These are phyloP conservation scores for Bombus soroeensis DNA, from an alignment of 1,140 invertebrate species.

Conservation along the genomic window DNA sequence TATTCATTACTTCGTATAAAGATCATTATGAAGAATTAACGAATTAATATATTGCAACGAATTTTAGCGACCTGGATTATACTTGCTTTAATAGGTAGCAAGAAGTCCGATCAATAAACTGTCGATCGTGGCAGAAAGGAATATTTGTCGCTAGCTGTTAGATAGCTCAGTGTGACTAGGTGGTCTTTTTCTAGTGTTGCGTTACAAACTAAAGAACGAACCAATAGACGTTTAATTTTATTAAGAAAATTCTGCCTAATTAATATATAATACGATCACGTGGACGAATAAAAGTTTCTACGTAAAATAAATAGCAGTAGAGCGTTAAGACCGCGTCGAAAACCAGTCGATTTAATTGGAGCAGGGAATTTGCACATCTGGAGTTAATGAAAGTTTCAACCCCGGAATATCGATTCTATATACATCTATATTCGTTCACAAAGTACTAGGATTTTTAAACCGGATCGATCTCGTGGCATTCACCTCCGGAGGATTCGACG, in stretches of 20 bases:
- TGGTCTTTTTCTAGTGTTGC: no score
- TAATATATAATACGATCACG: background rate
- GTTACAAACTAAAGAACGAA: no score
- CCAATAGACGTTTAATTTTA: background rate
- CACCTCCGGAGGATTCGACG: background rate
- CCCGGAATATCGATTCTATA: slow-evolving; percentile 26
- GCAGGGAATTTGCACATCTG: slow-evolving; percentile 37
- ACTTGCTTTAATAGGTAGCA: no score
- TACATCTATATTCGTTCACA: slow-evolving; percentile 4
- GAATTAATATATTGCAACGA: no score
- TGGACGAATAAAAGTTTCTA: background rate
- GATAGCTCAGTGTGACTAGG: no score
- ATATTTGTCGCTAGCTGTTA: no score
- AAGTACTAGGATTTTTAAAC: background rate
- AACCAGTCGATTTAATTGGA: slow-evolving; percentile 31
- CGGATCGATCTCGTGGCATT: background rate
- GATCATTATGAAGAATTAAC: no score
- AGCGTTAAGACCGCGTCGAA: background rate
- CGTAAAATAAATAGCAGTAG: slow-evolving; percentile 7
- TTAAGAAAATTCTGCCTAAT: background rate
- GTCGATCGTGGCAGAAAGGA: no score
- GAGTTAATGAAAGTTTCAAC: slow-evolving; percentile 32
- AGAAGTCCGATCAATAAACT: no score
- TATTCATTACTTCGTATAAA: no score
- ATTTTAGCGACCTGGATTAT: background rate